Percentiles rank a stretch among this genome's conserved stretches.
phyloP scores from a whole-genome alignment of 2,797 vertebrate species.

The Pterois miles region DNA sequence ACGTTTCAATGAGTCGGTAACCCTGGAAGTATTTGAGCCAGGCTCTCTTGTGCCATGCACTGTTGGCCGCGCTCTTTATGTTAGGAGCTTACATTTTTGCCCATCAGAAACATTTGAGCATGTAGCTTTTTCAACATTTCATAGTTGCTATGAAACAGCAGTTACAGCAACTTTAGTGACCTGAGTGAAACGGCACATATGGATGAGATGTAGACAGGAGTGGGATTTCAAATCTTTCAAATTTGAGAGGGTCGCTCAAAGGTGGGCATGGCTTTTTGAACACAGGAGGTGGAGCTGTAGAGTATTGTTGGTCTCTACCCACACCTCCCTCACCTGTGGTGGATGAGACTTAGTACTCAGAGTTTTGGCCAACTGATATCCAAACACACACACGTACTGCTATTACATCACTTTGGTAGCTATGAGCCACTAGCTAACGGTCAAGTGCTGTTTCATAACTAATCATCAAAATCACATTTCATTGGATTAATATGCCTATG shows the following conservation, averaged over 20 bases:
- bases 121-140: not conserved
- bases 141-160: not conserved
- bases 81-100: not conserved
- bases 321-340: not conserved
- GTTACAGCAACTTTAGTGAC: not conserved
- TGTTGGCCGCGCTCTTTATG: not conserved
- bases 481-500: not conserved
- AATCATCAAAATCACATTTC: not conserved
- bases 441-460: not conserved
- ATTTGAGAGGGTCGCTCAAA: not conserved
- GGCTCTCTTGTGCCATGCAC: not conserved
- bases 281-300: not conserved
- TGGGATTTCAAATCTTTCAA: not conserved
- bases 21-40: conserved; percentile 11
- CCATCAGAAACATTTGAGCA: not conserved
- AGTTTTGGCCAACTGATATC: not conserved
- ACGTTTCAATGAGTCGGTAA: conserved; percentile 8
- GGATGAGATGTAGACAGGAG: not conserved
- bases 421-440: not conserved
- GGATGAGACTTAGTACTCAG: not conserved
- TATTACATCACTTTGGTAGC: not conserved
- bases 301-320: not conserved
- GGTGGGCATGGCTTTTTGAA: not conserved
- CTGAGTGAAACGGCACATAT: not conserved
- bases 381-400: not conserved